Evolutionary conservation across 2,888 invertebrate species (phyloP), one percentile per base, ranked within the genome.

Genomic region (Himalopsyche anomala): DNA sequence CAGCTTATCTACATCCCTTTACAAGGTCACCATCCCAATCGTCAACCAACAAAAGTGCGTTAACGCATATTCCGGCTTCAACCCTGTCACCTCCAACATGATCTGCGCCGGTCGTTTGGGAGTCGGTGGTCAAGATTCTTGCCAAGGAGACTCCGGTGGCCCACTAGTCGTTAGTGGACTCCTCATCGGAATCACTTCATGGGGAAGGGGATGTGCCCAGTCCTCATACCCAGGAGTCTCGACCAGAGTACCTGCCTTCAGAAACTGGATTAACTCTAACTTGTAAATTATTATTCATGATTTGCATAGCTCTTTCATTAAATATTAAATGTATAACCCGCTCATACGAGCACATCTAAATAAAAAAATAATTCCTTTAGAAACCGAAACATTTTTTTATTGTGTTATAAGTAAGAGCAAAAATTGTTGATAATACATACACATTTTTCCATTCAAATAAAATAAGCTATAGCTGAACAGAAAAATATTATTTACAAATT

Each of bases 171-270:
- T 90, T 90, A 45, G 42, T 38, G 80, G 74, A 19, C 90, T 90
- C 85, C 90, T 94, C 80, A 90, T 94, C 80, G 94, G 94, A 80
- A 91, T 94, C 83, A 94, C 94, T 1, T 94, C 94, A 19, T 94
- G 93, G 92, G 94, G 94, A 56, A 93, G 93, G 91, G 93, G 93
- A 5, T 94, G 94, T 89, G 94, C 94, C 9, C 91, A 92, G 80
- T 89, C 90, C 4, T 88, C 90, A 62, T 94, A 94, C 89, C 94
- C 94, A 2, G 94, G 94, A 81, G 94, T 94, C 1, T 94, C 94
- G 85, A 93, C 94, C 2, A 92, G 93, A 89, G 92, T 95, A 38
- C 92, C 93, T 0, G 86, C 90, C 81, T 92, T 92, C 81, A 85
- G 90, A 2, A 86, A 89, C 81, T 92, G 93, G 93, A 92, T 93